Base-by-base conservation (phyloP, 2,888 invertebrate genomes). In the Osedax frankpressi region DNA sequence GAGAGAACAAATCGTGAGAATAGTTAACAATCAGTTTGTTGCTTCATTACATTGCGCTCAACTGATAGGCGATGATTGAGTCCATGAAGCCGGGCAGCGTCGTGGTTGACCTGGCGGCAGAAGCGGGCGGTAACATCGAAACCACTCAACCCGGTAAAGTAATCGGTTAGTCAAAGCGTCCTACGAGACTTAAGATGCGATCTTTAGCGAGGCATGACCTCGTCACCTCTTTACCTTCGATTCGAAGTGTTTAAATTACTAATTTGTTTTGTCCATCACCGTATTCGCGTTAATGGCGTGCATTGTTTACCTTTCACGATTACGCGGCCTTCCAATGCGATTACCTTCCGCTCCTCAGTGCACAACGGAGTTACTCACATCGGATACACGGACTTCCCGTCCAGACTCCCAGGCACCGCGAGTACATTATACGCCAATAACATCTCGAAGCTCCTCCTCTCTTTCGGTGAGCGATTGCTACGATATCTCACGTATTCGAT, bases 381-480 rank as follows among this genome's bases (percentile, higher is more conserved):
- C 79, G 93, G 93, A 24, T 87, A 91, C 76, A 92, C 92, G 0
- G 92, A 93, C 85, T 84, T 93, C 72, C 90, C 93, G 19, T 91
- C 91, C 80, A 88, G 92, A 72, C 88, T 93, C 82, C 92, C 93
- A 0, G 91, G 92, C 0, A 92, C 92, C 84, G 90, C 92, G 73
- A 91, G 91, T 29, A 91, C 91, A 0, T 86, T 93, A 27, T 93
- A 92, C 82, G 91, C 90, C n/a, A 93, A 93, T 84, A 93, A 93
- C 82, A 91, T 93, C 78, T 90, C 92, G 25, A 93, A 93, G 81
- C 89, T 93, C 79, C 85, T 93, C 6, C 85, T 93, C 1, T 91
- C 91, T 71, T 88, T 93, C 77, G 91, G 92, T 89, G n/a, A n/a
- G n/a, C n/a, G n/a, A n/a, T n/a, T n/a, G n/a, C n/a, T n/a, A n/a